phyloP scores from a whole-genome alignment of 2,888 invertebrate species.

The Ophonus ardosiacus region DNA sequence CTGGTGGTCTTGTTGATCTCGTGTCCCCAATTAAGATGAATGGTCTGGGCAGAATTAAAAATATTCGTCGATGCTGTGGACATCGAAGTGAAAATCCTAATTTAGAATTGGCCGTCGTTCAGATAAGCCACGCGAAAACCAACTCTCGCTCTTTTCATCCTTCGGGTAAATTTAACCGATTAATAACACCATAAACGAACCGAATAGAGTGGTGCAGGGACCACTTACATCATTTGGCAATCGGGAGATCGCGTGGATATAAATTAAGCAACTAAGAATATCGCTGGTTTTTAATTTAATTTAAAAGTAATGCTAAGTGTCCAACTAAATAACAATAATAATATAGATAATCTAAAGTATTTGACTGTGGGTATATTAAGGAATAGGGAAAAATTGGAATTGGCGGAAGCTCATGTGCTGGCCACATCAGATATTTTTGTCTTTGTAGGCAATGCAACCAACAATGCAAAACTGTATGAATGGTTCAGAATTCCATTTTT shows the following conservation, averaged over 20 bases:
- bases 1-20: constrained; percentile 5
- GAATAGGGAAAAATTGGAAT: too few relatives aligned
- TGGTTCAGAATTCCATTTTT: too few relatives aligned
- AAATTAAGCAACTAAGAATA: too few relatives aligned
- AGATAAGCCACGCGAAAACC: neutral
- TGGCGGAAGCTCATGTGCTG: too few relatives aligned
- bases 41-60: constrained; percentile 47
- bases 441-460: too few relatives aligned
- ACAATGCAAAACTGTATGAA: too few relatives aligned
- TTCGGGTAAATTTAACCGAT: neutral
- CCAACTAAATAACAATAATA: too few relatives aligned
- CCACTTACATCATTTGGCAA: neutral
- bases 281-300: too few relatives aligned
- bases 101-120: constrained; percentile 45
- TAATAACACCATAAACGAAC: neutral
- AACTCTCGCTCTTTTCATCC: constrained; percentile 15
- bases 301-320: too few relatives aligned
- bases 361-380: too few relatives aligned
- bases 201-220: neutral
- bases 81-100: constrained; percentile 45
- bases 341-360: too few relatives aligned
- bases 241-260: neutral
- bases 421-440: too few relatives aligned
- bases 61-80: constrained; percentile 24
- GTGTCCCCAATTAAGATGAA: constrained; percentile 51